These are phyloP conservation scores for Argyra leucocephala DNA, from an alignment of 2,888 invertebrate genomes.

Conservation along the genomic window DNA sequence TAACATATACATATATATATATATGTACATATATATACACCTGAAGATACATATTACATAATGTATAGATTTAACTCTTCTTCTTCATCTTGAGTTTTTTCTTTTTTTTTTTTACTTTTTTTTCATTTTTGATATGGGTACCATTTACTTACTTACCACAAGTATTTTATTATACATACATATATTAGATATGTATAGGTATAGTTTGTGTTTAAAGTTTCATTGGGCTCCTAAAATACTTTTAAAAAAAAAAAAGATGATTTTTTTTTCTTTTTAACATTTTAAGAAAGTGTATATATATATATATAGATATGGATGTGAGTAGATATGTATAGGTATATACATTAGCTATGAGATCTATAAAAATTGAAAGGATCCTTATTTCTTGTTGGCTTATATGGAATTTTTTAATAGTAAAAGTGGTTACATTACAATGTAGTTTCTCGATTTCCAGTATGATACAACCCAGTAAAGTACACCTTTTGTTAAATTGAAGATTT, in stretches of 20 bases:
- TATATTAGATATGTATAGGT: not conserved
- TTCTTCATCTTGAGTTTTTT: not conserved
- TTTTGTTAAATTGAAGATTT: constrained; percentile 1
- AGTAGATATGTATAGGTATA: no score
- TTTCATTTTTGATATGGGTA: not conserved
- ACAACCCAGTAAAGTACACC: not conserved
- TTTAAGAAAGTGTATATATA: no score
- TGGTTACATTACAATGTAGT: not conserved
- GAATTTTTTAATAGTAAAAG: not conserved
- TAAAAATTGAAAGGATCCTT: not conserved
- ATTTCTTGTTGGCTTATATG: not conserved
- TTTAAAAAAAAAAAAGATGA: no score
- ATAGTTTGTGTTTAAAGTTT: not conserved
- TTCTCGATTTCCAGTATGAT: not conserved
- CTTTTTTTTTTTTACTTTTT: no score
- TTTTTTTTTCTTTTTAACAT: no score
- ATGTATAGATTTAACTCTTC: no score
- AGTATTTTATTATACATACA: no score
- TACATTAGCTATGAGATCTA: no score
- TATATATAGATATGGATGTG: no score
- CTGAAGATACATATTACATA: no score
- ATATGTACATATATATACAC: no score
- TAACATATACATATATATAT: no score
- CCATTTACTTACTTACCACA: not conserved
- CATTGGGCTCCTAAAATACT: not conserved